Evolutionary conservation across 2,113 vertebrate genomes (phyloP), one percentile per base, ranked within the genome.

Genomic region (Cheirogaleus medius): DNA sequence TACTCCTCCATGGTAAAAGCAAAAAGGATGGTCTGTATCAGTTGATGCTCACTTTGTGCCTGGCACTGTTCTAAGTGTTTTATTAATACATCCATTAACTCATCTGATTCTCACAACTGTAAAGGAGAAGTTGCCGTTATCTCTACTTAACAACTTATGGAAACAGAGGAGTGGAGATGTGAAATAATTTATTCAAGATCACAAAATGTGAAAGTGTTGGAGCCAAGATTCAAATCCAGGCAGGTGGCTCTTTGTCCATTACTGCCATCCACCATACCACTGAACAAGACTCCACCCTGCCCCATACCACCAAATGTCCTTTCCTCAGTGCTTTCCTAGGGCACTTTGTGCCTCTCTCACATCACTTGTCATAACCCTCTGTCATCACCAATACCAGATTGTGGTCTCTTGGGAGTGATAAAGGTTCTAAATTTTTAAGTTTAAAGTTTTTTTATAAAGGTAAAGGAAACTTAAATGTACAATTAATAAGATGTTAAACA

Each of bases 371-470:
- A 42, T 25, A 60, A 82, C 39, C 20, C 13, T 18, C 39, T 27
- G 29, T 52, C 58, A 23, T 11, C 4, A 32, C 1, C 0, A 32
- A 1, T 13, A 4, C 23, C 29, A 10, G 32, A 63, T 21, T 37
- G 17, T 47, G 8, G 29, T 39, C 8, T 37, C 42, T 6, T 11
- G 11, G 17, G 2, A 84, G 3, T 37, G 9, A 60, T 8, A 77
- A 18, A 25, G 2, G 3, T 3, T 29, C 42, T 87, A 18, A 32
- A 32, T 23, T 42, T 56, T 87, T 42, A 32, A 71, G 20, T 23
- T 39, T 71, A 39, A 81, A n/a, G 37, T 47, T 15, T 6, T 6
- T 29, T 32, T 47, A 23, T 10, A 68, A 18, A 68, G 32, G 6
- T 60, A 71, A 80, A 71, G 29, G 12, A 71, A 71, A 73, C 34